Conservation (phyloP, 1,140 invertebrate genomes). For the Cydia fagiglandana region DNA sequence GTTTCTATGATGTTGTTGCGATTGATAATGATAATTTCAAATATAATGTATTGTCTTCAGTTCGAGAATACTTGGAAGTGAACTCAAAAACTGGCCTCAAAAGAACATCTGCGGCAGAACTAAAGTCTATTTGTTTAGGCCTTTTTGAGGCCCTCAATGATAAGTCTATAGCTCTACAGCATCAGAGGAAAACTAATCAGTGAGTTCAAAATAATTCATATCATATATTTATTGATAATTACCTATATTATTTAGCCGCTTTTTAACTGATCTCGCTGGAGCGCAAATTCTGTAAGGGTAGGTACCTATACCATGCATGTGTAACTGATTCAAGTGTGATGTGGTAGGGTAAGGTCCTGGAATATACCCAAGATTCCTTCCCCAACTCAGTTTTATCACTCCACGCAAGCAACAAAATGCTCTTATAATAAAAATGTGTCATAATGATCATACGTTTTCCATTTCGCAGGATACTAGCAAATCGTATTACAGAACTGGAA, state of each 20-base stretch:
- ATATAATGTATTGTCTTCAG: slow-evolving; percentile 62
- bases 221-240: too few species aligned
- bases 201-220: slow-evolving; percentile 46
- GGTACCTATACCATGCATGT: too few species aligned
- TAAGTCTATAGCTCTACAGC: slow-evolving; percentile 88
- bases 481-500: slow-evolving; percentile 73
- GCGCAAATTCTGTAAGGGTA: too few species aligned
- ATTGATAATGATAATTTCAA: too few species aligned
- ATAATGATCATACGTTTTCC: slow-evolving; percentile 24
- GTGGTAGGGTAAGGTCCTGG: too few species aligned
- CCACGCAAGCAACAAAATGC: too few species aligned
- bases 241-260: too few species aligned
- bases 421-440: neutral
- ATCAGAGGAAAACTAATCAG: slow-evolving; percentile 90
- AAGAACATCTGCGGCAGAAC: slow-evolving; percentile 85
- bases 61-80: slow-evolving; percentile 83
- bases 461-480: slow-evolving; percentile 71
- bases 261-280: too few species aligned
- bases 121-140: slow-evolving; percentile 87
- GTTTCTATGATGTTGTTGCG: too few species aligned
- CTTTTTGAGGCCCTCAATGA: slow-evolving; percentile 91
- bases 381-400: too few species aligned
- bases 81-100: slow-evolving; percentile 82
- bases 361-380: too few species aligned
- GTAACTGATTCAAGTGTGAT: too few species aligned